Conservation (phyloP, 2,888 invertebrate species). For the Bruchidius siliquastri region DNA sequence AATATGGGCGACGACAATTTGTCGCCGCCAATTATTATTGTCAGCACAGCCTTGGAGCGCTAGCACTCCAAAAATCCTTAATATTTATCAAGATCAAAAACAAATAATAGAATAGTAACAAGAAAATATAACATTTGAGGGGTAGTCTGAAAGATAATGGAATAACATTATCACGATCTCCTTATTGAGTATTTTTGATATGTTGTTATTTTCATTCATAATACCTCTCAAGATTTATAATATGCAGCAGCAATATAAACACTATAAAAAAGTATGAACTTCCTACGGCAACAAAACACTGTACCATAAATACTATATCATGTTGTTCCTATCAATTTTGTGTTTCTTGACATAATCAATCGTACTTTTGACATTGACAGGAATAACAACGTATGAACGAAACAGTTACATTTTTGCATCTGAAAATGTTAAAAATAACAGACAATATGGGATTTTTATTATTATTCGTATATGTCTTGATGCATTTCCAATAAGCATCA, state of each 20-base stretch:
- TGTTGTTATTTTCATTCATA: not conserved
- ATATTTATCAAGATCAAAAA: not conserved
- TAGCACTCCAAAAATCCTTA: slow-evolving; percentile 43
- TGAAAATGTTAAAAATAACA: no score
- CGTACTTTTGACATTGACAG: not conserved
- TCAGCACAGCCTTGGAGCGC: slow-evolving; percentile 79
- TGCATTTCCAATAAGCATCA: no score
- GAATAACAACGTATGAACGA: not conserved
- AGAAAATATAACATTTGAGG: not conserved
- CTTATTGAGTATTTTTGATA: not conserved
- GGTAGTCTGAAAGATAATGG: not conserved
- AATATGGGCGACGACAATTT: slow-evolving; percentile 17
- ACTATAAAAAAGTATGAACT: not conserved
- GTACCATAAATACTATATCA: not conserved
- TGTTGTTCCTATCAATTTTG: not conserved
- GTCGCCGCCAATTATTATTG: slow-evolving; percentile 54
- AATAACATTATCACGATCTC: not conserved
- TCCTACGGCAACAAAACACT: not conserved
- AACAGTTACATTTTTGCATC: no score
- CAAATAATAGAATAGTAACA: not conserved
- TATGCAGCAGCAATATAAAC: not conserved
- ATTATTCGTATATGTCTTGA: no score
- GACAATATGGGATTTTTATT: no score
- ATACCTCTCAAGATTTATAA: not conserved
- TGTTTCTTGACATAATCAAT: not conserved